Evolutionary conservation across 2,888 invertebrate genomes (phyloP).

Genomic region (Xestia ashworthii): DNA sequence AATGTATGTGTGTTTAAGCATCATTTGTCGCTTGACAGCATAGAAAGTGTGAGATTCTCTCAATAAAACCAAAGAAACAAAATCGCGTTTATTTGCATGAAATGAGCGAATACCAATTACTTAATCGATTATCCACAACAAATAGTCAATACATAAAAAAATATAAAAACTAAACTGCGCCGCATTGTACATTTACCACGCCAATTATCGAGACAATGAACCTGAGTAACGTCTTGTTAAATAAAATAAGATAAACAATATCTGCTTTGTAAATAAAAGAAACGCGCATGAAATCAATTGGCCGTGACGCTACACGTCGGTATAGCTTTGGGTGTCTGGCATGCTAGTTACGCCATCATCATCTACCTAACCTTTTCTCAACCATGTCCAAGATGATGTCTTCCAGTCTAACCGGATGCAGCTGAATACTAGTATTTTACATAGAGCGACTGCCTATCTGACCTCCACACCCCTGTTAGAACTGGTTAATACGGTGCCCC

Average conservation of each 20-base stretch:
- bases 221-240: conserved; percentile 8
- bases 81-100: background rate
- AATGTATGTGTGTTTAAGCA: background rate
- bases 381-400: no score
- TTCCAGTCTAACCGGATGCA: no score
- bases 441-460: no score
- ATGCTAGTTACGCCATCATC: background rate
- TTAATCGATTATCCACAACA: conserved; percentile 45
- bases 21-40: background rate
- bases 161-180: conserved; percentile 16
- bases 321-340: background rate
- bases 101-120: conserved; percentile 8
- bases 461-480: no score
- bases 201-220: conserved; percentile 47
- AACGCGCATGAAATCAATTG: conserved; percentile 6
- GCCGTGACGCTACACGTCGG: conserved; percentile 9
- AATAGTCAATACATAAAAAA: conserved; percentile 12
- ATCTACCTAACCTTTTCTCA: no score
- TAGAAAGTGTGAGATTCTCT: background rate
- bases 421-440: no score
- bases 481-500: no score
- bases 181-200: conserved; percentile 36
- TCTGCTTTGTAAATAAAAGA: conserved; percentile 2
- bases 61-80: no score
- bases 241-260: conserved; percentile 19